Percentiles rank a stretch among this genome's conserved stretches.
Evolutionary conservation across 2,888 invertebrate species (phyloP).

Genomic region (Chymomyza fuscimana): DNA sequence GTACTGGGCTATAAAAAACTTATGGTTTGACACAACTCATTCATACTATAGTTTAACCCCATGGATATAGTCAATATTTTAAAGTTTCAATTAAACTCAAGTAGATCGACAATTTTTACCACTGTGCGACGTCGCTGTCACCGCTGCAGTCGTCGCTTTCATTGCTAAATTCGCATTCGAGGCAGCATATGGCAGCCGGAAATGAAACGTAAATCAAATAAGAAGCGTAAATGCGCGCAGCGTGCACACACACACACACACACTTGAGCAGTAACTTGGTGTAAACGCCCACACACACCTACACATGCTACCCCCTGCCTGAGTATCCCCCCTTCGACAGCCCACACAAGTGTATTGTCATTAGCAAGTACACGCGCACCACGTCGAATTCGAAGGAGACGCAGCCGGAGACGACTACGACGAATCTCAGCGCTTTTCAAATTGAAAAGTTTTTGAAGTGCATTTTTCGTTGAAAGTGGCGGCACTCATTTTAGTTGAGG

Average conservation of each 20-base stretch:
- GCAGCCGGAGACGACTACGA: slow-evolving; percentile 1
- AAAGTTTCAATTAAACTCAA: too few species aligned
- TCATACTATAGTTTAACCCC: too few species aligned
- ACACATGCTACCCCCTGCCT: background rate
- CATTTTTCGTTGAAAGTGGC: slow-evolving; percentile 64
- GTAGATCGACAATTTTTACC: too few species aligned
- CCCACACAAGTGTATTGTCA: slow-evolving; percentile 60
- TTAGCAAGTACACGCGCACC: slow-evolving; percentile 50
- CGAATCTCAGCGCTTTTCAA: slow-evolving; percentile 28
- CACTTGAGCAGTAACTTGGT: slow-evolving; percentile 34
- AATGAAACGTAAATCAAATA: slow-evolving; percentile 77
- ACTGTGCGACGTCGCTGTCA: too few species aligned
- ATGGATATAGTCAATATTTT: too few species aligned
- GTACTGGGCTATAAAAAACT: too few species aligned
- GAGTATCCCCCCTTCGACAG: background rate
- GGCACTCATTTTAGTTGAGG: slow-evolving; percentile 47
- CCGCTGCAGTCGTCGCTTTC: slow-evolving; percentile 7
- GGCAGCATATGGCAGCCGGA: slow-evolving; percentile 76
- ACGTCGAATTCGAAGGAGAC: slow-evolving; percentile 35
- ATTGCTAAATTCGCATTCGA: slow-evolving; percentile 54
- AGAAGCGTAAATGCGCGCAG: slow-evolving; percentile 64
- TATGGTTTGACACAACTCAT: too few species aligned
- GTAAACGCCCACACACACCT: slow-evolving; percentile 2
- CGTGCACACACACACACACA: slow-evolving; percentile 21
- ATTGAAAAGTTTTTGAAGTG: slow-evolving; percentile 52